A percentile compares a stretch with the other conserved stretches of the same genome.
phyloP scores from a whole-genome alignment of 2,888 invertebrate species.

The Clunio marinus region DNA sequence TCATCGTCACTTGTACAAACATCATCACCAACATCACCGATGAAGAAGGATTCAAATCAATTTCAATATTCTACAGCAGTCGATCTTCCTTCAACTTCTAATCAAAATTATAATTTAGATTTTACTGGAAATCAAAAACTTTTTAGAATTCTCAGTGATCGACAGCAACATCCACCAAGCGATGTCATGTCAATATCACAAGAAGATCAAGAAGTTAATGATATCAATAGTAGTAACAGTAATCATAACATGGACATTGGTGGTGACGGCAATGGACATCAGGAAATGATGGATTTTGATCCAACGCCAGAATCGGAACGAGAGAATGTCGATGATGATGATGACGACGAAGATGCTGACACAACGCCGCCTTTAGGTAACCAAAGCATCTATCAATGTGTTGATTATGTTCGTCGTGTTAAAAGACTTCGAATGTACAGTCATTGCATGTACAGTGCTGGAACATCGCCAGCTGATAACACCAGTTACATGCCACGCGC shows the following conservation, averaged over 20 bases:
- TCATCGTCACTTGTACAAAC: constrained; percentile 54
- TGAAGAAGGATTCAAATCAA: constrained; percentile 60
- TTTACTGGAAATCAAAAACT: constrained; percentile 38
- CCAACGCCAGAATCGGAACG: neutral
- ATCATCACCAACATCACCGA: constrained; percentile 67
- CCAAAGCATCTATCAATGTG: constrained; percentile 2
- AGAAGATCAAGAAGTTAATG: constrained; percentile 56
- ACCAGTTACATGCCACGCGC: constrained; percentile 41
- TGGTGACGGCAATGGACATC: neutral
- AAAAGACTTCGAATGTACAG: constrained; percentile 60
- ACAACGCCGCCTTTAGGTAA: constrained; percentile 22
- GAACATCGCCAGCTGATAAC: constrained; percentile 52
- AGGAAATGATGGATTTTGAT: constrained; percentile 19
- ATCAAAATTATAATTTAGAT: neutral
- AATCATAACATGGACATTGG: constrained; percentile 42
- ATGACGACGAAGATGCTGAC: constrained; percentile 40
- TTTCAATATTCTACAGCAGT: constrained; percentile 51
- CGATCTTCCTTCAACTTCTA: neutral
- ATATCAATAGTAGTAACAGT: constrained; percentile 52
- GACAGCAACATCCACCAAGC: constrained; percentile 39
- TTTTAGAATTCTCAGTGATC: constrained; percentile 40
- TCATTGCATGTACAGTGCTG: constrained; percentile 55
- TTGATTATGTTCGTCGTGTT: constrained; percentile 54
- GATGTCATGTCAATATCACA: constrained; percentile 43
- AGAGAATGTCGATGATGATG: too few relatives aligned